Base-by-base conservation (phyloP, 2,888 invertebrate genomes). In the Trisateles emortualis region DNA sequence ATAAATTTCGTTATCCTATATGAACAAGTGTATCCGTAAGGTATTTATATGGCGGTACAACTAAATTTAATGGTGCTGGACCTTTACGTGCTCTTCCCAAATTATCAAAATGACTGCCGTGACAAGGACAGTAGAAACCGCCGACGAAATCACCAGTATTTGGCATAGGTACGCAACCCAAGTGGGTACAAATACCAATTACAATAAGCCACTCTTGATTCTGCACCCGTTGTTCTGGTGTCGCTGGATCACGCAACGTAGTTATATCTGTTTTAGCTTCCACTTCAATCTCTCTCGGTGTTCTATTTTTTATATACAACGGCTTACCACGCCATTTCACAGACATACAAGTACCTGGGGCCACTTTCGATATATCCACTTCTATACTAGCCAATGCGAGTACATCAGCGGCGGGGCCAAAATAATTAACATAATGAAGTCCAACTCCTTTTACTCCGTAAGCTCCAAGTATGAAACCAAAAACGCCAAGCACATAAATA, bases 301-400 rank as follows among this genome's bases (percentile, higher is more conserved):
- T 94, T 63, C 95, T 94, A 76, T 95, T 95, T 72, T 95, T 95
- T 39, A 98, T 88, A 79, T 97, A 98, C 44, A 98, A 87, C 0
- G 97, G 97, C 79, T 97, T 97, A 49, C 96, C 96, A 70, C 96
- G 93, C 97, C 97, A 98, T 83, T 97, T 97, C 71, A 95, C 94
- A 0, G 95, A 93, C 45, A 90, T 73, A 52, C 93, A 94, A 63
- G 93, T 93, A 16, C 96, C 96, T 71, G 95, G 95, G 0, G 95
- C 94, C 52, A 97, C 94, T 60, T 94, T 95, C 5, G 79, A 80
- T 33, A 97, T 84, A 60, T 96, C 95, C 30, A 97, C 93, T 92
- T 97, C 97, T 56, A 96, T 94, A 64, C 95, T 93, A n/a, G 97
- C 95, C 75, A 96, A 54, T 1, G 97, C 97, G 38, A 96, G 77